Percentiles rank a stretch among this genome's conserved stretches.
Evolutionary conservation across 92 coral and sea anemone genomes (phyloP).

Genomic region (Phenganax marumi): DNA sequence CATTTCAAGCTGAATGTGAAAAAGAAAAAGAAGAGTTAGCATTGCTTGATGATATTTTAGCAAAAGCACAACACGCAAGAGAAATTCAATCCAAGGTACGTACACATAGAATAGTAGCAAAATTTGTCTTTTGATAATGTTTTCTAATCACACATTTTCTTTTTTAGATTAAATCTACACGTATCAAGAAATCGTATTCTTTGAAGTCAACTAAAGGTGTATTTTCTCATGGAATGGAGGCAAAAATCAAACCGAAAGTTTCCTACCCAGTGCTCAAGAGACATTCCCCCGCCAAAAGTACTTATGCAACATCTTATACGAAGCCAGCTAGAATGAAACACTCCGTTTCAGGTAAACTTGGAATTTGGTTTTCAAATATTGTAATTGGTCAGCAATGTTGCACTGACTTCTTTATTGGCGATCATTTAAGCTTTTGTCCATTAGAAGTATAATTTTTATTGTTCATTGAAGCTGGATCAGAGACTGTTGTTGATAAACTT

Average conservation of each 20-base stretch:
- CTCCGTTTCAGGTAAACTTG: slow-evolving; percentile 13
- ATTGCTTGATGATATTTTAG: slow-evolving; percentile 70
- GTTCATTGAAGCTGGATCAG: too few relatives aligned
- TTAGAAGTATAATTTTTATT: too few relatives aligned
- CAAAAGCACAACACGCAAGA: slow-evolving; percentile 84
- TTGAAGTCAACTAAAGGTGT: slow-evolving; percentile 1
- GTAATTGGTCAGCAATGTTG: too few relatives aligned
- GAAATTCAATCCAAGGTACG: slow-evolving; percentile 79
- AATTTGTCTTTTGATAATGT: background rate
- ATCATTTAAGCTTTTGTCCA: too few relatives aligned
- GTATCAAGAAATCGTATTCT: slow-evolving; percentile 6
- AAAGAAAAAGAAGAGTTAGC: slow-evolving; percentile 69
- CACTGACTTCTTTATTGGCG: too few relatives aligned
- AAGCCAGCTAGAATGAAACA: background rate
- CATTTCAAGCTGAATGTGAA: background rate
- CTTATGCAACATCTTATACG: slow-evolving; percentile 21
- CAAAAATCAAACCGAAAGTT: slow-evolving; percentile 28
- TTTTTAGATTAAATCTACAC: background rate
- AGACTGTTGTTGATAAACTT: too few relatives aligned
- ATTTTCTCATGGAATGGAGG: background rate
- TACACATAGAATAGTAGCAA: background rate
- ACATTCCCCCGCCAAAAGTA: slow-evolving; percentile 24
- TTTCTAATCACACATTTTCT: background rate
- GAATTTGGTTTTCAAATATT: too few relatives aligned
- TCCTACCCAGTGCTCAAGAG: slow-evolving; percentile 12